These are phyloP conservation scores for Protophormia terraenovae DNA, from an alignment of 2,888 invertebrate species.

Conservation along the genomic window DNA sequence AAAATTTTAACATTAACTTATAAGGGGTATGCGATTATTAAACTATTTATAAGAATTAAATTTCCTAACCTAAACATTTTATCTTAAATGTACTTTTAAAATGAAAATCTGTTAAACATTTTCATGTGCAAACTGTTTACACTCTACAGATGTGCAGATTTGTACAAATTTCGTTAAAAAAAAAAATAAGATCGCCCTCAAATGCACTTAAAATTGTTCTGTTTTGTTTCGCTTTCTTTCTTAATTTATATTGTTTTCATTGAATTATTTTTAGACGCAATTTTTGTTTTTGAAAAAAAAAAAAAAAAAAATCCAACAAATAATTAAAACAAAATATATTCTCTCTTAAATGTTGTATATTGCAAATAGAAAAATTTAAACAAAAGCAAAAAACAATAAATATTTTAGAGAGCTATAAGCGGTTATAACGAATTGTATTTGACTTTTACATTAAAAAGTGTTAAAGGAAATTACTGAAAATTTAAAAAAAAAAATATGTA, in stretches of 20 bases:
- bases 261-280: constrained; percentile 43
- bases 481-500: too few relatives aligned
- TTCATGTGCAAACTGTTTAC: background rate
- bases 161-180: background rate
- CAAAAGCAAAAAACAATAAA: background rate
- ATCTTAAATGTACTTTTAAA: too few relatives aligned
- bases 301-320: constrained; percentile 1
- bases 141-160: background rate
- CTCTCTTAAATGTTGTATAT: constrained; percentile 3
- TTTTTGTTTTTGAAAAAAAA: background rate
- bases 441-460: too few relatives aligned
- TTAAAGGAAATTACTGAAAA: too few relatives aligned
- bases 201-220: constrained; percentile 1
- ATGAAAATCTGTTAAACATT: background rate
- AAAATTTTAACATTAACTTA: too few relatives aligned
- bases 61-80: too few relatives aligned
- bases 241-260: constrained; percentile 36
- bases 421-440: too few relatives aligned
- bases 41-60: too few relatives aligned
- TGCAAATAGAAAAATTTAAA: constrained; percentile 20
- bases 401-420: background rate
- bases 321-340: background rate
- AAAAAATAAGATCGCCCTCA: background rate
- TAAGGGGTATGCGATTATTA: too few relatives aligned
- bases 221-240: constrained; percentile 11